Evolutionary conservation across 2,888 invertebrate species (phyloP).

Genomic region (Campoplex nolae): DNA sequence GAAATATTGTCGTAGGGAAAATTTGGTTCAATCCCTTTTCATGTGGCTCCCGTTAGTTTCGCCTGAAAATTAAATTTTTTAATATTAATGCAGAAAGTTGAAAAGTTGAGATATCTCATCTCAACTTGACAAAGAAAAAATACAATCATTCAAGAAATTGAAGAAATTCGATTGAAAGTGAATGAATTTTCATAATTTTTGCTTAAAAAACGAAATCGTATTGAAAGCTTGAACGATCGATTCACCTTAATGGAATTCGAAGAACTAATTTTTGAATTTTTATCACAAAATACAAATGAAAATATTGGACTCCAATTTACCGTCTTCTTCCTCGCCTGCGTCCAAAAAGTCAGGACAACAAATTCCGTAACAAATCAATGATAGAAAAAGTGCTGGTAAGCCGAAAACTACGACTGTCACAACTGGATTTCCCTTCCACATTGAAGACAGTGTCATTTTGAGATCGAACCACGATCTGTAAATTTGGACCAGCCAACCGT

Average conservation of each 20-base stretch:
- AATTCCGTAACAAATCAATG: conserved; percentile 97
- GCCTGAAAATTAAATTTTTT: conserved; percentile 44
- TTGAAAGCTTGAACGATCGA: no score
- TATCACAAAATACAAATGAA: background rate
- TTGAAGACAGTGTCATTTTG: conserved; percentile 91
- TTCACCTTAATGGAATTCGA: no score
- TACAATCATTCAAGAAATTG: background rate
- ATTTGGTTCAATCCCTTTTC: conserved; percentile 79
- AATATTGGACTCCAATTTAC: conserved; percentile 72
- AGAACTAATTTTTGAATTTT: background rate
- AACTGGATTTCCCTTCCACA: conserved; percentile 97
- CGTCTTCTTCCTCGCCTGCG: conserved; percentile 92
- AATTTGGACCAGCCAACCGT: conserved; percentile 90
- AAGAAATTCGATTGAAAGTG: background rate
- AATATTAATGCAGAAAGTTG: background rate
- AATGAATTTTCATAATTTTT: background rate
- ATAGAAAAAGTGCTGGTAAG: conserved; percentile 96
- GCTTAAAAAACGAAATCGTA: background rate
- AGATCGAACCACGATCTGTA: conserved; percentile 94
- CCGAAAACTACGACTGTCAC: conserved; percentile 97
- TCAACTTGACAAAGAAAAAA: background rate
- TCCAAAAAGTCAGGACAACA: conserved; percentile 98
- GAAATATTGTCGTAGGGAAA: conserved; percentile 48
- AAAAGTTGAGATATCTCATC: background rate
- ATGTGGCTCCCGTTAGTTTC: conserved; percentile 77